Percentiles rank a stretch among this genome's conserved stretches.
Conservation (phyloP, 2,113 vertebrate species). For the Saguinus imperator region DNA sequence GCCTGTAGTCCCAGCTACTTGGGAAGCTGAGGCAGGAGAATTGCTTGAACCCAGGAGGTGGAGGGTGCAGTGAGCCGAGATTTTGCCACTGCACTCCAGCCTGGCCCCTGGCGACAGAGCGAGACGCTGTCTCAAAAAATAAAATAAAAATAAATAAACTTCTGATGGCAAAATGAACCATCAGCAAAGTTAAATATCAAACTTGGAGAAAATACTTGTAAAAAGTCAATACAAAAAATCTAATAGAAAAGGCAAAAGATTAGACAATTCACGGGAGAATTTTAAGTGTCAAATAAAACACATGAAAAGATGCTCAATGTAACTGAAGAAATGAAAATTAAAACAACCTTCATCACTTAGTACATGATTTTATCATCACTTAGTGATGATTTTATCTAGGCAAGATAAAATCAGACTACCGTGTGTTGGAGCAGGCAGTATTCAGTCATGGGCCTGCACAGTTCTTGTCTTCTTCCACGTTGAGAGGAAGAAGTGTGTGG, state of each 20-base stretch:
- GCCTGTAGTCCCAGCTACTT: no score
- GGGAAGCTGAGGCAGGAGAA: no score
- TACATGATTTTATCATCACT: no score
- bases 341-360: background rate
- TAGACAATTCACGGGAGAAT: background rate
- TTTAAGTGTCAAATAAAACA: background rate
- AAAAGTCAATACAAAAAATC: background rate
- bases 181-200: background rate
- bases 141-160: slow-evolving; percentile 50
- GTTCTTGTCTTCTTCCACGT: background rate
- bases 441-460: background rate
- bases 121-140: background rate
- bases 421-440: background rate
- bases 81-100: no score
- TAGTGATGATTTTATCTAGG: no score
- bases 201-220: background rate
- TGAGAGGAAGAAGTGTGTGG: background rate
- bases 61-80: no score
- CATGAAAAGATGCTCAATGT: background rate
- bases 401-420: background rate
- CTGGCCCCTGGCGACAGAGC: no score
- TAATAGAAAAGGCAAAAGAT: background rate
- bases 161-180: slow-evolving; percentile 24
- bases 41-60: no score
- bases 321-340: background rate